These are phyloP conservation scores for Eremophila alpestris DNA, from an alignment of 2,797 vertebrate genomes.

Conservation along the genomic window DNA sequence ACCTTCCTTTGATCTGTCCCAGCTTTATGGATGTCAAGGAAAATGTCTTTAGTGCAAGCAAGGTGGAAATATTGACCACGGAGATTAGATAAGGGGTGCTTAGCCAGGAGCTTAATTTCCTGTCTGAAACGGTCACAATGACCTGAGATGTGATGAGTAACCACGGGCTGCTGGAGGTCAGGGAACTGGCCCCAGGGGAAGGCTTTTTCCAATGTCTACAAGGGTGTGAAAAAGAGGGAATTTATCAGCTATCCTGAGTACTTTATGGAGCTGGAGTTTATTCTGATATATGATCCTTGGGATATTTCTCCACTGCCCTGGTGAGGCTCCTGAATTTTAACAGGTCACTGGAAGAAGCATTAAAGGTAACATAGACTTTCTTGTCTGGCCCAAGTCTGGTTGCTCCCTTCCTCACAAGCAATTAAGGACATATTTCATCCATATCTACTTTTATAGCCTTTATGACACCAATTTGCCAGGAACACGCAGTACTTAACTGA, in stretches of 20 bases:
- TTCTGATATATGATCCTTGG: background rate
- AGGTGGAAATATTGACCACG: background rate
- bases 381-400: background rate
- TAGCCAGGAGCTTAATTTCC: slow-evolving; percentile 1
- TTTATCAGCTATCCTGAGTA: background rate
- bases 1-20: background rate
- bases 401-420: background rate
- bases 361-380: background rate
- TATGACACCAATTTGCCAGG: background rate
- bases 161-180: background rate
- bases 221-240: background rate
- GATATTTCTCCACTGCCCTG: background rate
- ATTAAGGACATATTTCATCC: background rate
- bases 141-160: background rate
- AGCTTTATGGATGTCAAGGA: background rate
- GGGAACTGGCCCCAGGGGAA: background rate
- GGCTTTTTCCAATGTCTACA: background rate
- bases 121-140: background rate
- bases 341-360: background rate
- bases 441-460: background rate
- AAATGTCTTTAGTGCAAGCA: background rate
- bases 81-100: background rate
- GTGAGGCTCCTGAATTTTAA: background rate
- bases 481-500: background rate
- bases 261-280: background rate